Percentiles rank a stretch among this genome's conserved stretches.
phyloP scores from a whole-genome alignment of 2,888 invertebrate species.

The Pediacus dermestoides region DNA sequence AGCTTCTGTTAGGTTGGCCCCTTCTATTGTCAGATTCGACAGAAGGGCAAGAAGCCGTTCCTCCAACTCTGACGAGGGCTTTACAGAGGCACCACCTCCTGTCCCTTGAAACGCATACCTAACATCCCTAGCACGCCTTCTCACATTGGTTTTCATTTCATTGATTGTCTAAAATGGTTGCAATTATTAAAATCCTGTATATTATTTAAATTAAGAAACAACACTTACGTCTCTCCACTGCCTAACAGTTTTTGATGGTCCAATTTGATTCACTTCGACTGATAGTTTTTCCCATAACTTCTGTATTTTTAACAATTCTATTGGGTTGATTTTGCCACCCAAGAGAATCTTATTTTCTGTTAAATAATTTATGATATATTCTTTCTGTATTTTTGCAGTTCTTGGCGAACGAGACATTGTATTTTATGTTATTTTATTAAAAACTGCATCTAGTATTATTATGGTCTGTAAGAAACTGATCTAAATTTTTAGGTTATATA shows the following conservation, averaged over 20 bases:
- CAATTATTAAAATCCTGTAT: too few species aligned
- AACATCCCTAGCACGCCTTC: constrained; percentile 8
- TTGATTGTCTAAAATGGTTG: constrained; percentile 9
- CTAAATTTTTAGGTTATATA: too few species aligned
- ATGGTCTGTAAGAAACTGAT: too few species aligned
- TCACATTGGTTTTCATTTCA: constrained; percentile 10
- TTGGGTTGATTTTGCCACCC: constrained; percentile 10
- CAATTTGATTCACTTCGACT: too few species aligned
- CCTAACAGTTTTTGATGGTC: background rate
- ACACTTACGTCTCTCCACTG: constrained; percentile 8
- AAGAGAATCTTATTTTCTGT: constrained; percentile 7
- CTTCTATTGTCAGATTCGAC: too few species aligned
- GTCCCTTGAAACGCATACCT: constrained; percentile 8
- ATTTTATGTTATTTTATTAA: too few species aligned
- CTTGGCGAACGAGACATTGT: too few species aligned
- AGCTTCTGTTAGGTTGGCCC: too few species aligned
- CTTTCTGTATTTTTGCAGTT: constrained; percentile 8
- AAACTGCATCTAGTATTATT: too few species aligned
- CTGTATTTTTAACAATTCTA: constrained; percentile 4
- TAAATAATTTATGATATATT: constrained; percentile 5
- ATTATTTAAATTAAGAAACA: too few species aligned
- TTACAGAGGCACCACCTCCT: too few species aligned
- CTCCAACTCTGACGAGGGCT: constrained; percentile 4
- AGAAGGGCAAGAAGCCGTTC: too few species aligned
- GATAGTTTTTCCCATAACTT: constrained; percentile 5